Percentiles rank a stretch among this genome's conserved stretches.
Evolutionary conservation across 2,888 invertebrate genomes (phyloP).

Genomic region (Magallana nippona): DNA sequence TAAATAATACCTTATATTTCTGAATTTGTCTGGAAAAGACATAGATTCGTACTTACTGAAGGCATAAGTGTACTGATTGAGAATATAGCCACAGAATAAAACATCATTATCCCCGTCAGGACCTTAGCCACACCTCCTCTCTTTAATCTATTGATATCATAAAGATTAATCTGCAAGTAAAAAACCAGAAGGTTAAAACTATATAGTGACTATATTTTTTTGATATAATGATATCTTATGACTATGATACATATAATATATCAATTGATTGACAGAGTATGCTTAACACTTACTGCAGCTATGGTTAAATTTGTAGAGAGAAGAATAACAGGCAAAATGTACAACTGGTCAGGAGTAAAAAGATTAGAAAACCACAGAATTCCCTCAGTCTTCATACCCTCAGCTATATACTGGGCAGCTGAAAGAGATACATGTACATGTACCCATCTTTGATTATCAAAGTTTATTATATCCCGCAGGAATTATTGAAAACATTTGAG

Average conservation of each 20-base stretch:
- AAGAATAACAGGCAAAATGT: conserved; percentile 92
- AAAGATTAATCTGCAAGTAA: conserved; percentile 12
- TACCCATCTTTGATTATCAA: too few relatives aligned
- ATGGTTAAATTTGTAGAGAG: conserved; percentile 87
- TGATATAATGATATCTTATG: too few relatives aligned
- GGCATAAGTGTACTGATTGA: conserved; percentile 8
- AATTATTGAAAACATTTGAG: too few relatives aligned
- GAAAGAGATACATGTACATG: not conserved
- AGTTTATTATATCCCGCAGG: too few relatives aligned
- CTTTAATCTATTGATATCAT: not conserved
- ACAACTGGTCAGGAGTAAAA: conserved; percentile 93
- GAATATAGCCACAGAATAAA: conserved; percentile 20
- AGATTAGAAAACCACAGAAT: conserved; percentile 95
- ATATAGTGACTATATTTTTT: too few relatives aligned
- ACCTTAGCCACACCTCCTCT: not conserved
- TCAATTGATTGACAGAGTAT: too few relatives aligned
- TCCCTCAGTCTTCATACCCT: conserved; percentile 90
- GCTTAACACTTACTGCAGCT: not conserved
- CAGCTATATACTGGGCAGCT: conserved; percentile 11
- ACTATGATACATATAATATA: too few relatives aligned
- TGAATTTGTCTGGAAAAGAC: not conserved
- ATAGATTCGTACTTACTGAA: not conserved
- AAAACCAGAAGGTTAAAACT: not conserved
- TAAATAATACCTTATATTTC: too few relatives aligned
- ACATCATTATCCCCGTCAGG: conserved; percentile 15